phyloP scores from a whole-genome alignment of 2,888 invertebrate genomes.

The Coelopa pilipes region DNA sequence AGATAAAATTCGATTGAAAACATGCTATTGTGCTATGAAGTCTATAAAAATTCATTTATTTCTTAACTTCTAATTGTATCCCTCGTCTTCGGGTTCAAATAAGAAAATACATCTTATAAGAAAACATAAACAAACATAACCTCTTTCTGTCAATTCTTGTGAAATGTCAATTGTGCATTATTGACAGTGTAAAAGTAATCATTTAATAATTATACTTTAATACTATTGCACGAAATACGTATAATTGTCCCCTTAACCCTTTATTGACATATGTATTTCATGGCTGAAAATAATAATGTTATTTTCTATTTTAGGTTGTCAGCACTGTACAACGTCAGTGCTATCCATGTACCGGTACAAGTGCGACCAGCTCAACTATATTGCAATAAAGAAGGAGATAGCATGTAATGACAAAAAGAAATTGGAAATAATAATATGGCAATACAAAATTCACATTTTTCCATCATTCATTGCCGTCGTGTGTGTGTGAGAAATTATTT shows the following conservation, averaged over 20 bases:
- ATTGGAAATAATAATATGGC: neutral
- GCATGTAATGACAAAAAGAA: neutral
- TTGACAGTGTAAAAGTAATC: too few species aligned
- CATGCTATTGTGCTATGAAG: neutral
- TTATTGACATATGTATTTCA: too few species aligned
- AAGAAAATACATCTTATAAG: neutral
- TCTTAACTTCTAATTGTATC: too few species aligned
- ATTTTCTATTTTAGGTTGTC: neutral
- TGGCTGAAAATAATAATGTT: neutral
- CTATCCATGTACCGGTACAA: neutral
- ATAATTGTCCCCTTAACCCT: too few species aligned
- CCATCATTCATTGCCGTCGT: neutral
- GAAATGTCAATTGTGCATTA: too few species aligned
- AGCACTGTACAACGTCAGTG: neutral
- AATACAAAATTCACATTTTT: constrained; percentile 1
- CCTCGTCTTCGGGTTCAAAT: neutral
- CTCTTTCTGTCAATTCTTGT: too few species aligned
- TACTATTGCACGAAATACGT: too few species aligned
- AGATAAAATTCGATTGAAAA: neutral
- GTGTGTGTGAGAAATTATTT: constrained; percentile 7
- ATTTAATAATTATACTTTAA: too few species aligned
- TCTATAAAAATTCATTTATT: too few species aligned
- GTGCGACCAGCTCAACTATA: neutral
- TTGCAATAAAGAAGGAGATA: neutral
- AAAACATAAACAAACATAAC: too few species aligned